Evolutionary conservation across 2,113 vertebrate species (phyloP), one percentile per base, ranked within the genome.

Genomic region (pig (Sus scrofa)): DNA sequence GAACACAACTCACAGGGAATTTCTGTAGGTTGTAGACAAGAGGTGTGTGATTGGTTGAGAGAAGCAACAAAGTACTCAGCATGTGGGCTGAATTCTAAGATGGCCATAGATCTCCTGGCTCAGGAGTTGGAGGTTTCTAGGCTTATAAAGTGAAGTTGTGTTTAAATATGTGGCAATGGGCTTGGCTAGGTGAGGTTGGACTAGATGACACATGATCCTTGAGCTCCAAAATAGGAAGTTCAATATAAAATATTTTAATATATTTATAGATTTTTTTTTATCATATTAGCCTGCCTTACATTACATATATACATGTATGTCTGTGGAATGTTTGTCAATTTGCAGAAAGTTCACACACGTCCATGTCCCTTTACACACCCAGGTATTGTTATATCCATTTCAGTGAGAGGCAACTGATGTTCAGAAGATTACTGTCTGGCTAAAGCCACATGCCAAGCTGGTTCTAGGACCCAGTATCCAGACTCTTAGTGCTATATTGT

Each of bases 371-470:
- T 88, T 85, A n/a, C 30, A 67, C 24, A 58, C 1, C 1, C 15
- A 18, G 16, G 11, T 15, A 9, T 77, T 85, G 60, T 52, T 54
- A 60, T 11, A 27, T 4, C 39, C 15, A 26, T 75, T 84, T 88
- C 27, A n/a, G 34, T n/a, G 44, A 91, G 19, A 75, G 50, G 32
- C 0, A 14, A 4, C 20, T 20, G 32, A 74, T 2, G 32, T 11
- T 62, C 30, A 3, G 34, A n/a, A 62, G 30, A n/a, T 11, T 32
- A 1, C 65, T 70, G 9, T 6, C 82, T 74, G 63, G 30, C 26
- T 1, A 74, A 70, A 22, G 6, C 1, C 3, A 24, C 0, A 2
- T n/a, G 19, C 4, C 10, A 0, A 54, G 9, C 34, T 70, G 3
- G 15, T 60, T 74, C 39, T 52, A 16, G 52, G 91, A 79, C 2